phyloP scores from a whole-genome alignment of 2,888 invertebrate species.

The Camptogramma bilineatum region DNA sequence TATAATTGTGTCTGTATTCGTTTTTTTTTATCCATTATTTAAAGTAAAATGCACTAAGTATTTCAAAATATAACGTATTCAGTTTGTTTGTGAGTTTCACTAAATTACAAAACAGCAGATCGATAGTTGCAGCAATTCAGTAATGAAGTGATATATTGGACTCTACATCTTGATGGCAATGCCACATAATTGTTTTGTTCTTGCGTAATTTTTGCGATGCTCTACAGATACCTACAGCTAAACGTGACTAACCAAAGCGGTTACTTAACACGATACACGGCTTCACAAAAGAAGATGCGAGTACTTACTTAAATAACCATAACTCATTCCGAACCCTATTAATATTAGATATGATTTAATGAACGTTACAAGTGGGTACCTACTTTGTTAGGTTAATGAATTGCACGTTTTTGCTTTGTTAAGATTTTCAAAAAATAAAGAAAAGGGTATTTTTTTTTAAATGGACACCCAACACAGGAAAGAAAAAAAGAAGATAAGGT shows the following conservation, averaged over 20 bases:
- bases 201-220: conserved; percentile 72
- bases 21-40: no score
- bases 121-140: conserved; percentile 19
- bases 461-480: no score
- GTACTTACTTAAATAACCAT: conserved; percentile 67
- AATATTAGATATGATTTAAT: conserved; percentile 73
- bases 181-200: conserved; percentile 54
- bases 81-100: not conserved
- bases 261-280: conserved; percentile 70
- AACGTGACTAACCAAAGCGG: conserved; percentile 77
- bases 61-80: not conserved
- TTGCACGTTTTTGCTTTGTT: conserved; percentile 43
- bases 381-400: conserved; percentile 62
- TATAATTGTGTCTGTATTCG: not conserved
- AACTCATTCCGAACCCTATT: conserved; percentile 71
- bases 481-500: no score
- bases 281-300: conserved; percentile 66
- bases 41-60: not conserved
- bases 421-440: not conserved
- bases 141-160: conserved; percentile 22
- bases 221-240: conserved; percentile 66
- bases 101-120: conserved; percentile 8
- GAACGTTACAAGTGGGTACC: conserved; percentile 59
- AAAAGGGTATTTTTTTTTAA: not conserved
- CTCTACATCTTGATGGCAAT: conserved; percentile 42